Evolutionary conservation across 2,797 vertebrate genomes (phyloP), one percentile per base, ranked within the genome.

Genomic region (Melanotaenia pygmaea): DNA sequence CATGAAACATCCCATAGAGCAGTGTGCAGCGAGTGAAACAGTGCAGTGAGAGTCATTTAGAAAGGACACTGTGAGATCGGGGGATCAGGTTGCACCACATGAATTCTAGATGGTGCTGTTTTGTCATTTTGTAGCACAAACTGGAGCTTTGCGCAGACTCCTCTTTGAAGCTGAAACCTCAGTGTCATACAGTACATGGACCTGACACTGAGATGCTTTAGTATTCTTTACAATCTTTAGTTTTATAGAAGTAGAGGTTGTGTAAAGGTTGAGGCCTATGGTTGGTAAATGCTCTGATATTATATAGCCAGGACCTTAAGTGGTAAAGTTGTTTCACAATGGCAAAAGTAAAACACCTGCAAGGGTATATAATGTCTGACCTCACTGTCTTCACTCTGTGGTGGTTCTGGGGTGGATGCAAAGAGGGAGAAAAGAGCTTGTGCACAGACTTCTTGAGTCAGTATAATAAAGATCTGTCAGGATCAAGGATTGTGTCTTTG

Each of bases 381-480:
- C 74, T 77, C 77, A 76, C 64, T 84, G 80, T 68, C 74, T 76
- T 82, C 78, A 75, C 77, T 81, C 76, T 70, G 75, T 24, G 47
- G 80, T 51, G 77, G 58, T 60, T 2, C 20, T 88, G 85, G 91
- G 90, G 93, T 89, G 59, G 70, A 75, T 64, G 64, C 72, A 53
- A 74, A 74, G 72, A 74, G 67, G 67, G 73, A 77, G 69, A 69
- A 80, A 78, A 77, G 74, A 91, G 88, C 86, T 92, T 93, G 93
- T 93, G 90, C 91, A 81, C 89, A 89, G 82, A 93, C 84, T 82
- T 85, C 57, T 78, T 9, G 12, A 82, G 74, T 85, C 79, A 82
- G 79, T 90, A 82, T 78, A 65, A 71, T 70, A 38, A 61, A 78
- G 61, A 79, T 20, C 58, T 35, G 68, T 76, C 7, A 6, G 74